Percentiles rank a stretch among this genome's conserved stretches.
These are phyloP conservation scores for Steromphala cineraria DNA, from an alignment of 2,888 invertebrate species.

Conservation along the genomic window DNA sequence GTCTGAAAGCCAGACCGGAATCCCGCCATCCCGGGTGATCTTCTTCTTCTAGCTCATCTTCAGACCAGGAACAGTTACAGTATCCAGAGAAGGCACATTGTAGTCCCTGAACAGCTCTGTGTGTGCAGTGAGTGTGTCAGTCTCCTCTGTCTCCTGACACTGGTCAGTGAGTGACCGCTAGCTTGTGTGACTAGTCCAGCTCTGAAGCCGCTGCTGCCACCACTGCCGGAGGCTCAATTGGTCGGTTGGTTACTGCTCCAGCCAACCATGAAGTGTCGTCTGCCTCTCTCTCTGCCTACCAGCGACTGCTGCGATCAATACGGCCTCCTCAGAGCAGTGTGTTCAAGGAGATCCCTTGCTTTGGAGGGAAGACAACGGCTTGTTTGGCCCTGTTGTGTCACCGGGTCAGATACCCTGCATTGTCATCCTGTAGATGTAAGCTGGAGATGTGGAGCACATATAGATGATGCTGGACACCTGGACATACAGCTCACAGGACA, in stretches of 20 bases:
- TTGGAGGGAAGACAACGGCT: background rate
- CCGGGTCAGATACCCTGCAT: background rate
- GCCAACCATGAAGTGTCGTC: background rate
- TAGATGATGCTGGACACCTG: too few species aligned
- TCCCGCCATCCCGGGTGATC: background rate
- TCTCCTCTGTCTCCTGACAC: too few species aligned
- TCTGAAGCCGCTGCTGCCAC: background rate
- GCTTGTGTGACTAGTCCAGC: background rate
- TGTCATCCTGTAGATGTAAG: background rate
- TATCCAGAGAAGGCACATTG: background rate
- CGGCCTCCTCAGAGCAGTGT: background rate
- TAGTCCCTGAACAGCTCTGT: background rate
- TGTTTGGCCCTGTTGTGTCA: background rate
- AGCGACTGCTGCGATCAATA: background rate
- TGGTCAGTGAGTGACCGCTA: background rate
- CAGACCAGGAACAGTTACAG: background rate
- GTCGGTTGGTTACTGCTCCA: background rate
- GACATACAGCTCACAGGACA: background rate
- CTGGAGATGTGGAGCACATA: too few species aligned
- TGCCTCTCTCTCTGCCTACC: background rate
- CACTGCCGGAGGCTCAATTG: background rate
- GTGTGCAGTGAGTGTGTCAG: too few species aligned
- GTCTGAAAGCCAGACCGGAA: background rate
- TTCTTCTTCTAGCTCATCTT: too few species aligned
- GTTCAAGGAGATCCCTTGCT: background rate